Evolutionary conservation across 2,113 vertebrate species (phyloP), one percentile per base, ranked within the genome.

Genomic region (Sceloporus undulatus): DNA sequence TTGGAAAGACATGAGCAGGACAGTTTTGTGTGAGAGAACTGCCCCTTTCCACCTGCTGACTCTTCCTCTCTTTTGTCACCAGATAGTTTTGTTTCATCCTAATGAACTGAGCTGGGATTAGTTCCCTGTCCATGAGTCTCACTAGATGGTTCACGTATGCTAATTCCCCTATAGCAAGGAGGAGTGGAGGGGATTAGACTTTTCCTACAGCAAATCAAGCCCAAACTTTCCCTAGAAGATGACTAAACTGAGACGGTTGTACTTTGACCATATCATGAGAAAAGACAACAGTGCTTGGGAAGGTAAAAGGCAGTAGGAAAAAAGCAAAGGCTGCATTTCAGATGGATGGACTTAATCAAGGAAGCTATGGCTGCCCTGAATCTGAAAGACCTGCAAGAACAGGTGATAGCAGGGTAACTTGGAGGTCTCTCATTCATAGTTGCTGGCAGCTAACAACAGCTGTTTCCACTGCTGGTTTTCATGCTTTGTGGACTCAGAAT

Each of bases 41-140:
- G 13, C 4, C 6, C 27, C 25, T 27, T 21, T 81, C 70, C 29
- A 10, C 2, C 66, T 7, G 7, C 34, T 3, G n/a, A 2, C 34
- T 56, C 27, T 56, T 56, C n/a, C 84, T 74, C 2, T 54, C 23
- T 54, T 81, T 81, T 52, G 23, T 71, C 42, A 11, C 65, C 71
- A 52, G n/a, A 38, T 40, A 73, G 71, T 34, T 81, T 81, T 34
- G 25, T 75, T 85, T 85, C 84, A 52, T 23, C 29, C 74, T 88
- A 88, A 83, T 56, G 80, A 76, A 80, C 81, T 89, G 74, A 85
- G 84, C 25, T 38, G 78, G 84, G 79, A 89, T 89, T 86, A 89
- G 25, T 81, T 40, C 70, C 88, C 65, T 40, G 29, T 77, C 70
- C n/a, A 52, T 16, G 82, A 65, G 27, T 75, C 48, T 48, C 65